Base-by-base conservation (phyloP, 2,113 vertebrate species). In the Elgaria multicarinata region DNA sequence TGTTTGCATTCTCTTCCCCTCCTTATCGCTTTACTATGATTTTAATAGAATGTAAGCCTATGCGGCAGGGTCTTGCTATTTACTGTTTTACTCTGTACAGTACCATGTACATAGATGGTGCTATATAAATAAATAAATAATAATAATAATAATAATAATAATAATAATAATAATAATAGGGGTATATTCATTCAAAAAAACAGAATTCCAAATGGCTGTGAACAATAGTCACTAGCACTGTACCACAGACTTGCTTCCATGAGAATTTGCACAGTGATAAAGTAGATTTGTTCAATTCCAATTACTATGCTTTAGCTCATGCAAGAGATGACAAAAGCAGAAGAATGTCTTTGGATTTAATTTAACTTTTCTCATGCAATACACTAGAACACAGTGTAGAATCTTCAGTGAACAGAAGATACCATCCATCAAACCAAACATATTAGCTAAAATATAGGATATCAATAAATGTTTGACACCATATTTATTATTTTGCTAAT, bases 401-500 rank as follows among this genome's bases (percentile, higher is more conserved):
- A 53, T 36, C n/a, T 24, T 79, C 13, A 20, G 8, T 18, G 46
- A 55, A 28, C 39, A 6, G 44, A 50, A 72, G 16, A 88, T 39
- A 77, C 77, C 84, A 62, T 86, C 36, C 24, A 36, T 36, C 26
- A 67, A 87, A 3, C 8, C 46, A 50, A 50, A 50, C 36, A 79
- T 46, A 7, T 67, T 50, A 50, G 42, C 6, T 69, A 50, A 80
- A 87, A 71, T 13, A 50, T 50, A n/a, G 33, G 75, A 39, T 78
- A 9, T 69, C 69, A 78, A 44, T 89, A n/a, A 24, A 79, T 90
- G n/a, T 87, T 89, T 85, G 71, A 76, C 80, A 2, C 79, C 36
- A 44, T 46, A 44, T 69, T 28, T 84, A 50, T 71, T 71, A 46
- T 67, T 42, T 50, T 8, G 46, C 20, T 31, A 31, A 78, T 18